Evolutionary conservation across 2,797 vertebrate species (phyloP), one percentile per base, ranked within the genome.

Genomic region (Coccyzus lansbergi): DNA sequence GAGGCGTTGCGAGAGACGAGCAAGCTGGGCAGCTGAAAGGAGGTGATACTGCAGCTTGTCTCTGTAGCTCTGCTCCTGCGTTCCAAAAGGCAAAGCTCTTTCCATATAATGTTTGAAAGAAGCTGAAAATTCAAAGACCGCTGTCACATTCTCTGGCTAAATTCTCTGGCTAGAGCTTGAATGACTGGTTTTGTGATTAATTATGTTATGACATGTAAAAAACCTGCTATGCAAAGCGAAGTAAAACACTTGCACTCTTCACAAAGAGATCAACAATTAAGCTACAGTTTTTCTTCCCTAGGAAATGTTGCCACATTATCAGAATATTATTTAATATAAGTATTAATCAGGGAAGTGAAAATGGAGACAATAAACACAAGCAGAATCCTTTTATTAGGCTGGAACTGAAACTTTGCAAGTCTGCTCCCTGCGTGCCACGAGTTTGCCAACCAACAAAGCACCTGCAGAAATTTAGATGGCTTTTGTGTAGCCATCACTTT

Each of bases 41-140:
- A n/a, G 42, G 10, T 10, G 36, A 19, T 53, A 33, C 15, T 0
- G 2, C 19, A 10, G 59, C 25, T 21, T 2, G 2, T n/a, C 40
- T 70, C 56, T 3, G 14, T 58, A 69, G 40, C 77, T 69, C 48
- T 40, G 4, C 51, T 89, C 69, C 63, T 56, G n/a, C 42, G 62
- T 83, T 60, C 36, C 26, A 15, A 74, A 42, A 86, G 60, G 62
- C n/a, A 75, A 75, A 79, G 36, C 22, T 78, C 26, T 52, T 79
- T 64, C 63, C 14, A 6, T 12, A 33, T 46, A 83, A 29, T 0
- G 5, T 51, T 36, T 56, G 19, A 55, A 65, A 87, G 68, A 83
- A 74, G 44, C 21, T n/a, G 29, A 38, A 74, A 46, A 40, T 44
- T 65, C 52, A 55, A 17, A 70, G 52, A 38, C 52, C 56, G 34